phyloP scores from a whole-genome alignment of 2,113 vertebrate genomes.

The Holacanthus passer region DNA sequence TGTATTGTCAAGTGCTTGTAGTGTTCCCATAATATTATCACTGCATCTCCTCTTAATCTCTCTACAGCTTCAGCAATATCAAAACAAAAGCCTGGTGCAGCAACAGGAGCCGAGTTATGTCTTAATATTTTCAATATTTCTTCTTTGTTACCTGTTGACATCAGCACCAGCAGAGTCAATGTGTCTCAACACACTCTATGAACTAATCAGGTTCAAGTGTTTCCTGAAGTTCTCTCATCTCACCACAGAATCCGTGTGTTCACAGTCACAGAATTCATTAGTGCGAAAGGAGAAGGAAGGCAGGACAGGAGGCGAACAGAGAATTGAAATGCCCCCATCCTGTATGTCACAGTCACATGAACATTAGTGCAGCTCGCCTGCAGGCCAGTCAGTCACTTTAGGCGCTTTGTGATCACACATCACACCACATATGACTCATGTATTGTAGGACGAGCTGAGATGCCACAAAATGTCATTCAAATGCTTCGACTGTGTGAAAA shows the following conservation, averaged over 20 bases:
- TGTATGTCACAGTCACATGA: slow-evolving; percentile 65
- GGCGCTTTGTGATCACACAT: slow-evolving; percentile 49
- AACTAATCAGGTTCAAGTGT: background rate
- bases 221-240: background rate
- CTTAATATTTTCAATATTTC: slow-evolving; percentile 9
- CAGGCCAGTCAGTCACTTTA: slow-evolving; percentile 48
- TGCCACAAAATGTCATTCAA: slow-evolving; percentile 4
- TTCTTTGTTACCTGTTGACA: background rate
- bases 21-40: background rate
- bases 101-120: background rate
- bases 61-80: background rate
- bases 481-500: background rate
- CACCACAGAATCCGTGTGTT: background rate
- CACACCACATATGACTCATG: slow-evolving; percentile 48
- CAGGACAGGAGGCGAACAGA: background rate
- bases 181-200: background rate
- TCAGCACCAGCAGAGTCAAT: background rate
- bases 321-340: background rate
- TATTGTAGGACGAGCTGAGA: background rate
- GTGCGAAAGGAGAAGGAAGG: background rate
- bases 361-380: slow-evolving; percentile 41
- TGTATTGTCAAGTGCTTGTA: background rate
- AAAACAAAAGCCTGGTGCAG: background rate
- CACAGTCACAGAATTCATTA: background rate
- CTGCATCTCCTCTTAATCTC: background rate